These are phyloP conservation scores for Sterna hirundo DNA, from an alignment of 2,113 vertebrate genomes.

Conservation along the genomic window DNA sequence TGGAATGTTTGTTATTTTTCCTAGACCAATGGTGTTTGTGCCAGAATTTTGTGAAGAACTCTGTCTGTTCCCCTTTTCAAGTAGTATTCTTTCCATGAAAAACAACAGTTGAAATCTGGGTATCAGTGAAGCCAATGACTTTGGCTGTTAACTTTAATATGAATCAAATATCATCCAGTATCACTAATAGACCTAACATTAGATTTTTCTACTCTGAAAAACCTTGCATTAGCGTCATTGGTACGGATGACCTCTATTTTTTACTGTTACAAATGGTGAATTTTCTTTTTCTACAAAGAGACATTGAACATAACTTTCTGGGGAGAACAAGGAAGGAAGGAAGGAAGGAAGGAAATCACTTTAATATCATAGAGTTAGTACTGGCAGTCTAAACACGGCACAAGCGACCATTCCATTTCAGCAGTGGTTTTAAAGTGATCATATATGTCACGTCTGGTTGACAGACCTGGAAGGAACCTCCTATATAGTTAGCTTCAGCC, in stretches of 20 bases:
- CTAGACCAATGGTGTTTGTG: background rate
- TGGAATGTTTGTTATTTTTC: background rate
- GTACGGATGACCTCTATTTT: background rate
- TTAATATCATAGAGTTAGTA: background rate
- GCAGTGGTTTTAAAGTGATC: background rate
- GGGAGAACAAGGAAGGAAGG: background rate
- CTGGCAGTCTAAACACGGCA: background rate
- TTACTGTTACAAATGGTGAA: background rate
- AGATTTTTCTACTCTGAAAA: background rate
- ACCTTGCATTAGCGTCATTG: background rate
- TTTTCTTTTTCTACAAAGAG: background rate
- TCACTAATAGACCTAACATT: background rate
- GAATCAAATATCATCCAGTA: background rate
- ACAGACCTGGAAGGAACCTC: background rate
- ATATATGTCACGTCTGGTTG: background rate
- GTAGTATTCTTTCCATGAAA: background rate
- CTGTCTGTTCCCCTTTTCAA: background rate
- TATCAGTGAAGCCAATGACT: background rate
- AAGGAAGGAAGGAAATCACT: background rate
- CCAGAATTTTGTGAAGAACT: background rate
- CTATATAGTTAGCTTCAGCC: background rate
- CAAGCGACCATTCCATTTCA: background rate
- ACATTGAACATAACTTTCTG: background rate
- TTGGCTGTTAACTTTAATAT: background rate
- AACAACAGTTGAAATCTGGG: background rate